Percentiles rank a stretch among this genome's conserved stretches.
phyloP scores from a whole-genome alignment of 1,140 invertebrate genomes.

The Drosophila pachea region DNA sequence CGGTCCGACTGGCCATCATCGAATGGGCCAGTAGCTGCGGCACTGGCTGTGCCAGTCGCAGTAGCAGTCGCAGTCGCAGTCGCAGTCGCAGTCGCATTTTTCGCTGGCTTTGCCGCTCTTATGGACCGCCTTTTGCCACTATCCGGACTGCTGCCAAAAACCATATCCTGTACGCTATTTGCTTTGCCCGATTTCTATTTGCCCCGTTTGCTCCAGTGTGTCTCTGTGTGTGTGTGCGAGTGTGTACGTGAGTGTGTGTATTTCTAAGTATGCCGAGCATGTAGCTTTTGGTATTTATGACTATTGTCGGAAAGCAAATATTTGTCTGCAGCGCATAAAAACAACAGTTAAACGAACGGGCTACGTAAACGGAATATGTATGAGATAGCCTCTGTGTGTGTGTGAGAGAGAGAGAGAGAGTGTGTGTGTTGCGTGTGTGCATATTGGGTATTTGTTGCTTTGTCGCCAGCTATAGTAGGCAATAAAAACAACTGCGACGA shows the following conservation, averaged over 20 bases:
- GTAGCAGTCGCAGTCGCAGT: constrained; percentile 42
- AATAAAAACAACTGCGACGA: constrained; percentile 57
- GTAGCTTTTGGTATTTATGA: constrained; percentile 79
- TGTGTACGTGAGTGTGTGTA: constrained; percentile 45
- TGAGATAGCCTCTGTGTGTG: constrained; percentile 49
- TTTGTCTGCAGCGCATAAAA: constrained; percentile 79
- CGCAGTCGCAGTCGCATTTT: constrained; percentile 47
- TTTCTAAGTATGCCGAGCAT: constrained; percentile 78
- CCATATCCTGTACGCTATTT: constrained; percentile 75
- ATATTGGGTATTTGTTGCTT: constrained; percentile 43
- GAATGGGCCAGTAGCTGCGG: constrained; percentile 20
- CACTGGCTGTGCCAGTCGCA: constrained; percentile 41
- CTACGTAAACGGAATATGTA: constrained; percentile 77
- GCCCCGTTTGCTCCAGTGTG: constrained; percentile 44
- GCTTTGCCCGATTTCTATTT: constrained; percentile 77
- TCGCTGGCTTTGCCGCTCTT: constrained; percentile 58
- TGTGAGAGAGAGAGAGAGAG: not conserved
- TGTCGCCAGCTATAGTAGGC: constrained; percentile 59
- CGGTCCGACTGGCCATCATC: constrained; percentile 23
- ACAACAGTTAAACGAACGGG: constrained; percentile 79
- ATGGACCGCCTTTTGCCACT: constrained; percentile 60
- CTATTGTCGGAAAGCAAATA: constrained; percentile 79
- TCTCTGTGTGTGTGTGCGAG: constrained; percentile 9
- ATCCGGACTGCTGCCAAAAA: constrained; percentile 62
- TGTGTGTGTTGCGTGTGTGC: constrained; percentile 11